A percentile compares a stretch with the other conserved stretches of the same genome.
These are phyloP conservation scores for Porites divaricata DNA, from an alignment of 92 coral and sea anemone genomes.

Conservation along the genomic window DNA sequence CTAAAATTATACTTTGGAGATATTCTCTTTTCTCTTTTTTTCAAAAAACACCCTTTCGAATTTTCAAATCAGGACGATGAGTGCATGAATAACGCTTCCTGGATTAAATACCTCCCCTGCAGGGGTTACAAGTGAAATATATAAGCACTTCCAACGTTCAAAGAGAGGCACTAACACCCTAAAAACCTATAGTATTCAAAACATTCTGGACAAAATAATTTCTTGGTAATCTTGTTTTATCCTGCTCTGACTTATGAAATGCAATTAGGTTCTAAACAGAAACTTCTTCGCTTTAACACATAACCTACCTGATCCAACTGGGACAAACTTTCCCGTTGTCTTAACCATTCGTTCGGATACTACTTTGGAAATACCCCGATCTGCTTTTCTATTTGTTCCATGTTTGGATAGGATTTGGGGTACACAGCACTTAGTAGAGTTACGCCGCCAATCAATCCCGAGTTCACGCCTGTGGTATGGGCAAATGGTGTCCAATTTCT, in stretches of 20 bases:
- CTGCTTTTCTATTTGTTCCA: constrained; percentile 55
- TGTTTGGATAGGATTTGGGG: constrained; percentile 47
- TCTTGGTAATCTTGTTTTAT: too few species aligned
- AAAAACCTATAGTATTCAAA: too few species aligned
- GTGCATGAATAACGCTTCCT: too few species aligned
- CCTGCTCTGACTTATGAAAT: too few species aligned
- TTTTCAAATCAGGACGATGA: neutral
- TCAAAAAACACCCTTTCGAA: neutral
- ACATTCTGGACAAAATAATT: too few species aligned
- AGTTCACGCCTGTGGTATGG: constrained; percentile 58
- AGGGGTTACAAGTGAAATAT: neutral
- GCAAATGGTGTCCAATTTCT: constrained; percentile 44
- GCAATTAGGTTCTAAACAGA: neutral
- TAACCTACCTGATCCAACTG: constrained; percentile 64
- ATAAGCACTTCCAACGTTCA: too few species aligned
- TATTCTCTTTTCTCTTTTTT: too few species aligned
- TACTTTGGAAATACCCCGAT: constrained; percentile 52
- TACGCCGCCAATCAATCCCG: constrained; percentile 67
- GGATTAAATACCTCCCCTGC: too few species aligned
- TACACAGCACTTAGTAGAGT: constrained; percentile 49
- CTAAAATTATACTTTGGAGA: too few species aligned
- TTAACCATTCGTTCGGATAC: constrained; percentile 42
- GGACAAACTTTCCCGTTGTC: constrained; percentile 51
- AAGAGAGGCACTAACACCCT: too few species aligned
- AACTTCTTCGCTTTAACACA: neutral